Conservation (phyloP, 2,797 vertebrate species). For the Phrynocephalus forsythii region DNA sequence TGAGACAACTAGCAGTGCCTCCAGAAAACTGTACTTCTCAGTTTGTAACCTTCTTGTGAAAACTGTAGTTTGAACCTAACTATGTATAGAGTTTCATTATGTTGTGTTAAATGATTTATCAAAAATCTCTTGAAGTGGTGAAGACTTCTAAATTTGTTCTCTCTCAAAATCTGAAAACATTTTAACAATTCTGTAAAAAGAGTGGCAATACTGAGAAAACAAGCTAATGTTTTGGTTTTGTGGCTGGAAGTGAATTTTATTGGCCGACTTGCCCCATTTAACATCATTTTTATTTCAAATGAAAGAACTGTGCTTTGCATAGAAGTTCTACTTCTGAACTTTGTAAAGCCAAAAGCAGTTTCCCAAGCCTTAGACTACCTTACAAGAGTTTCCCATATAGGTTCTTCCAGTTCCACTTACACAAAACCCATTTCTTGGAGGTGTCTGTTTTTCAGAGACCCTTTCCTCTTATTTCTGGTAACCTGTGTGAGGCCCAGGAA, state of each 20-base stretch:
- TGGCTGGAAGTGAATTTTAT: neutral
- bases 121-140: conserved; percentile 24
- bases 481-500: neutral
- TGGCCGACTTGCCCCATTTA: neutral
- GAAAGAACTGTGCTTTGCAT: neutral
- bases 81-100: conserved; percentile 45
- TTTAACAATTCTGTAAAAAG: conserved; percentile 27
- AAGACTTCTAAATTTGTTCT: conserved; percentile 13
- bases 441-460: neutral
- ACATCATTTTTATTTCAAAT: conserved; percentile 1
- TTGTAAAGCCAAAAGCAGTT: neutral
- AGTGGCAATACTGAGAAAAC: conserved; percentile 22
- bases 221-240: neutral
- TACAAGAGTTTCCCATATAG: neutral
- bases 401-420: neutral
- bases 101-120: conserved; percentile 19
- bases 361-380: neutral
- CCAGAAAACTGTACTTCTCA: conserved; percentile 12
- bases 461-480: neutral
- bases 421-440: neutral
- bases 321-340: neutral
- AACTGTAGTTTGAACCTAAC: conserved; percentile 46
- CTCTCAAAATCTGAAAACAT: neutral
- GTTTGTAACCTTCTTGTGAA: conserved; percentile 19
- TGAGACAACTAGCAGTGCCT: neutral